These are phyloP conservation scores for Horisme vitalbata DNA, from an alignment of 2,888 invertebrate genomes.

Conservation along the genomic window DNA sequence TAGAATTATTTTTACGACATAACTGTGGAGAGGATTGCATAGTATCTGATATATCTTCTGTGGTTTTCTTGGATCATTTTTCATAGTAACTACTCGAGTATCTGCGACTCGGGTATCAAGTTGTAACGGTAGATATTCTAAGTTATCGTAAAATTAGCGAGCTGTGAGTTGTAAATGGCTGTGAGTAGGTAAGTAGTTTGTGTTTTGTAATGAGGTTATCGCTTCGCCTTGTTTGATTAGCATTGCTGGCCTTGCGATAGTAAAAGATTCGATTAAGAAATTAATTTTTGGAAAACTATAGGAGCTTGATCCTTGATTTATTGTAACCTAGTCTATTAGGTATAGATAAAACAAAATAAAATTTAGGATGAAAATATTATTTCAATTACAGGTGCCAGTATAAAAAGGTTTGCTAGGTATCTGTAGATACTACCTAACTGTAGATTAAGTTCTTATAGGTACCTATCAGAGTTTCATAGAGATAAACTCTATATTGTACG, in stretches of 20 bases:
- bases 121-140: slow-evolving; percentile 9
- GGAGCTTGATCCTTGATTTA: too few relatives aligned
- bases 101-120: slow-evolving; percentile 14
- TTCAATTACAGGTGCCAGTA: too few relatives aligned
- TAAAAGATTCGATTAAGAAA: background rate
- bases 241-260: slow-evolving; percentile 34
- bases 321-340: too few relatives aligned
- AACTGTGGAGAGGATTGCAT: slow-evolving; percentile 2
- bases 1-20: slow-evolving; percentile 5
- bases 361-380: too few relatives aligned
- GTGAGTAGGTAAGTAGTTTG: slow-evolving; percentile 24
- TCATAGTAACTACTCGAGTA: background rate
- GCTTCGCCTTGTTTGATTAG: slow-evolving; percentile 49
- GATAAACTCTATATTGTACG: too few relatives aligned
- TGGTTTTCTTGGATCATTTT: background rate
- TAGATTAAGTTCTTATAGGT: too few relatives aligned
- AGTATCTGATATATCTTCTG: slow-evolving; percentile 2
- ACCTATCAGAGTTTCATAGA: too few relatives aligned
- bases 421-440: too few relatives aligned
- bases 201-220: slow-evolving; percentile 62
- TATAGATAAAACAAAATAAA: too few relatives aligned
- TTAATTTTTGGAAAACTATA: too few relatives aligned
- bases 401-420: too few relatives aligned
- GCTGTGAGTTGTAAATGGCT: slow-evolving; percentile 32
- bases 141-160: slow-evolving; percentile 30